Base-by-base conservation (phyloP, 2,888 invertebrate species). In the Apeira syringaria region DNA sequence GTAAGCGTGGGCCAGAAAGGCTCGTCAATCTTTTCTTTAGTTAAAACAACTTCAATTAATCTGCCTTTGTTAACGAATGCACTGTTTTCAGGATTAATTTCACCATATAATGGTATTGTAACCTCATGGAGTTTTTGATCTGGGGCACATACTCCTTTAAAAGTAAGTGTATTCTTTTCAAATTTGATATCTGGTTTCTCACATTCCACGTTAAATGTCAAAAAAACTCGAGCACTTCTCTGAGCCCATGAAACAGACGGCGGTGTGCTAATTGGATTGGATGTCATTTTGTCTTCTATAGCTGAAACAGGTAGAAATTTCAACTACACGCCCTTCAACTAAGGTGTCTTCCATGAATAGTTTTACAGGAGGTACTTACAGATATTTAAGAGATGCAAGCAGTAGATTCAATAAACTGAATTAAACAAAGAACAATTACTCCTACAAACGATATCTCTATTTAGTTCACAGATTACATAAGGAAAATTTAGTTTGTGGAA, bases 241-340 rank as follows among this genome's bases (percentile, higher is more conserved):
- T 99, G 98, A 37, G 98, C 98, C 99, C 99, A 99, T 74, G 95
- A 93, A 44, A 98, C 95, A 44, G 96, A 94, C 37, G 98, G 98
- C 37, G 77, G 74, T 30, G 64, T 70, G 50, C 61, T 54, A 39
- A 64, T 55, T 52, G 53, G 45, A 50, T 71, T 66, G 31, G 74
- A 62, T 56, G 65, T 61, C 78, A 75, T 76, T 47, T 44, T 66
- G 48, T 52, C 66, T 71, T 61, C 4, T 12, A 11, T 5, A 18
- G 25, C 50, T 50, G 43, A 38, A 53, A 50, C 33, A 47, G 38
- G 18, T 9, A 38, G 62, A 59, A 8, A 18, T 7, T 22, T 26
- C 2, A 39, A 7, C n/a, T 5, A n/a, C n/a, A n/a, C n/a, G n/a
- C n/a, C n/a, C n/a, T n/a, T n/a, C n/a, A n/a, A n/a, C n/a, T n/a